Evolutionary conservation across 2,888 invertebrate genomes (phyloP), one percentile per base, ranked within the genome.

Genomic region (Erebia palarica): DNA sequence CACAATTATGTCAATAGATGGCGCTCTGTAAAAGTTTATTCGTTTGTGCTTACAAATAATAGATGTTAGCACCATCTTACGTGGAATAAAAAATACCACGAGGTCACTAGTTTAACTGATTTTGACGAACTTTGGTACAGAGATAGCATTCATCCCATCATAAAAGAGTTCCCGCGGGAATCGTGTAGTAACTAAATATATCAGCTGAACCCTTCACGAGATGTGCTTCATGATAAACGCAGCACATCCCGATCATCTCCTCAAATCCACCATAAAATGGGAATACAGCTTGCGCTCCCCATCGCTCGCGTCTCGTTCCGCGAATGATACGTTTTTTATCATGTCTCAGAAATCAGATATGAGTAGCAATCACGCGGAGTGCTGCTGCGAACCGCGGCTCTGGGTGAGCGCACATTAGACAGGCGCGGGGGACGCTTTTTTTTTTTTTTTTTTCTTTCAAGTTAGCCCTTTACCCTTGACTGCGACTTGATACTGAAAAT

Each of bases 311-410:
- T 21, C 21, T 11, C 58, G 16, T 44, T 47, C 70, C 67, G 67
- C 70, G 67, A 59, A 71, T 68, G 73, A 73, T 73, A 73, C 69
- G 73, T 71, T 75, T 73, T 75, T 75, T 75, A 75, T 75, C 75
- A 71, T 73, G 70, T 75, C 71, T 73, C 65, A 75, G 73, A 75
- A 73, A 73, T 75, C 73, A 73, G 71, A 72, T 72, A 70, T 68
- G 75, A 71, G 71, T 67, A 55, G 75, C 73, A 75, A 75, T 75
- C 73, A 71, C 18, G 58, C 27, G 68, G 73, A 75, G 75, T 75
- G 75, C 75, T 68, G 53, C 68, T 21, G 51, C 21, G 57, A 3
- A 16, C 27, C 65, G 49, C 49, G 53, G 4, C 4, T 10, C 10
- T 53, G 18, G 27, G 18, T 27, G 49, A 2, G 8, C 36, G 59